phyloP scores from a whole-genome alignment of 2,113 vertebrate genomes.

The Rhea pennata region DNA sequence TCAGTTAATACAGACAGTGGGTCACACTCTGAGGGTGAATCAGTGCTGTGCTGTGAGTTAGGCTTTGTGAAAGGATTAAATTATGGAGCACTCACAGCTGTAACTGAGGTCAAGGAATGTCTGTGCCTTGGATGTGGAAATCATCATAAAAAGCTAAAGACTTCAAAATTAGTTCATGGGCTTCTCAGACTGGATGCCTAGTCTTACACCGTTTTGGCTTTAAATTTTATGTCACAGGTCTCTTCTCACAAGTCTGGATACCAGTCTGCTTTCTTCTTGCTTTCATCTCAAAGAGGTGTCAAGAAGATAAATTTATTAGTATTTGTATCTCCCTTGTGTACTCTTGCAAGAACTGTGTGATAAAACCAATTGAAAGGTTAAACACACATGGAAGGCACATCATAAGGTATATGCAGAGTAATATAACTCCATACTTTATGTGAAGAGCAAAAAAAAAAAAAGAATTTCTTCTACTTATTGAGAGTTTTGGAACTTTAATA shows the following conservation, averaged over 20 bases:
- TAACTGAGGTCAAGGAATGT: neutral
- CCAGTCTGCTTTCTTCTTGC: neutral
- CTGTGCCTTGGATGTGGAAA: neutral
- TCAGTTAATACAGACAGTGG: neutral
- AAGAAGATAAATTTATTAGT: conserved; percentile 20
- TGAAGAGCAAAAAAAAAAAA: neutral
- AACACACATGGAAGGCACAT: neutral
- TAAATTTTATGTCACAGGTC: neutral
- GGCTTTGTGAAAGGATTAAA: neutral
- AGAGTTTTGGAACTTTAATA: neutral
- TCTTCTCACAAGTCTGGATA: neutral
- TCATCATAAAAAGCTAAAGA: neutral
- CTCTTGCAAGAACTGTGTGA: neutral
- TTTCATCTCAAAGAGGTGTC: neutral
- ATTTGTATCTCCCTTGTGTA: neutral
- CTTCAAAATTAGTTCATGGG: neutral
- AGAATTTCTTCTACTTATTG: neutral
- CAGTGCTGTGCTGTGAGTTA: neutral
- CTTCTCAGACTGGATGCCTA: neutral
- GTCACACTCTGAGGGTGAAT: neutral
- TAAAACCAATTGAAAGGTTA: neutral
- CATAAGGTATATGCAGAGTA: neutral
- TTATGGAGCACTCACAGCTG: neutral
- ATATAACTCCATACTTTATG: neutral
- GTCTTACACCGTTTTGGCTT: neutral